phyloP scores from a whole-genome alignment of 2,797 vertebrate species.

The Mallotus villosus region DNA sequence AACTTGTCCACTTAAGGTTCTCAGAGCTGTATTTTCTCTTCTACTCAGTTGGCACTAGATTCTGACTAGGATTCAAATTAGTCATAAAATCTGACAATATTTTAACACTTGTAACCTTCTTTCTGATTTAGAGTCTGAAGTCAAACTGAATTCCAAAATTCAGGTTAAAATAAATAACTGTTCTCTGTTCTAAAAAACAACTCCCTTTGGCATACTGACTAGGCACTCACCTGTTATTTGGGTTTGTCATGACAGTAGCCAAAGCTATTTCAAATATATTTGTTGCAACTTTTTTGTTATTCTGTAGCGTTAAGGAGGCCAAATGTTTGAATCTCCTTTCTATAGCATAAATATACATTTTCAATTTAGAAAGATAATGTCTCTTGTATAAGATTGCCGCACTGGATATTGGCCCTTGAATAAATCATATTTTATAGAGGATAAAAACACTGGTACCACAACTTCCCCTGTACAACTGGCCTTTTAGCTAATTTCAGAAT shows the following conservation, averaged over 20 bases:
- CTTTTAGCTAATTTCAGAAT: conserved; percentile 47
- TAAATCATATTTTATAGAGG: background rate
- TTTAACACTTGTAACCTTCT: too few relatives aligned
- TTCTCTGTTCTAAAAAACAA: too few relatives aligned
- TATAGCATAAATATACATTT: background rate
- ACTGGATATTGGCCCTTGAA: conserved; percentile 18
- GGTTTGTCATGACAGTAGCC: too few relatives aligned
- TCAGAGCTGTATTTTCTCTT: background rate
- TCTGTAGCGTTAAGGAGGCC: background rate
- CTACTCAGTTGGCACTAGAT: too few relatives aligned
- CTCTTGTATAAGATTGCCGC: conserved; percentile 4
- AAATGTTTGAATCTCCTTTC: too few relatives aligned
- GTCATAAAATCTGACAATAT: too few relatives aligned
- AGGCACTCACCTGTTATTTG: too few relatives aligned
- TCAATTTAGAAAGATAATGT: background rate
- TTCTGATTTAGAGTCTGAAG: too few relatives aligned
- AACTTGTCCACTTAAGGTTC: conserved; percentile 46
- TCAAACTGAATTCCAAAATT: too few relatives aligned
- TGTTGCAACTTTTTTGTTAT: background rate
- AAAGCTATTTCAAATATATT: background rate
- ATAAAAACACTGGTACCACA: conserved; percentile 11
- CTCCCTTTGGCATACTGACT: too few relatives aligned
- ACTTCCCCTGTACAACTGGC: conserved; percentile 4
- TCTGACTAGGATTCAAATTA: too few relatives aligned
- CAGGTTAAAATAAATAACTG: too few relatives aligned